Conservation (phyloP, 2,797 vertebrate species). For the Glyptemys insculpta region DNA sequence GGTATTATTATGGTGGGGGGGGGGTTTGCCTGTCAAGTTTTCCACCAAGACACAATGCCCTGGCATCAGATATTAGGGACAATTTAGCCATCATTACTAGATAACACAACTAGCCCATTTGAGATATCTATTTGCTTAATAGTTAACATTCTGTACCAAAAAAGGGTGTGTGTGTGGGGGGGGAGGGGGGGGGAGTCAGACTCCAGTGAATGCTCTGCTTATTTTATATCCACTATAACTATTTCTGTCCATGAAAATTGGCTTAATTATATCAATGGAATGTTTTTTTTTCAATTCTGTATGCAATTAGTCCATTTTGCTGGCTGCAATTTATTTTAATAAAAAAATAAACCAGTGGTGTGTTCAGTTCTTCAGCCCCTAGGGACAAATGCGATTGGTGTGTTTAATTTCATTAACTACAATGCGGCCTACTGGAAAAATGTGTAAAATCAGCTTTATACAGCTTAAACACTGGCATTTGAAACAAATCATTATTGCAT, state of each 20-base stretch:
- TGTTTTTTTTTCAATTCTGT: constrained; percentile 90
- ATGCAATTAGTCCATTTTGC: constrained; percentile 94
- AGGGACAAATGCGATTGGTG: constrained; percentile 90
- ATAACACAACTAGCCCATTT: constrained; percentile 75
- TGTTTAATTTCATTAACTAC: constrained; percentile 98
- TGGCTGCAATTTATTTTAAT: constrained; percentile 96
- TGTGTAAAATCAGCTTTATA: constrained; percentile 90
- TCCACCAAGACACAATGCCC: constrained; percentile 44
- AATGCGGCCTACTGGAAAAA: constrained; percentile 92
- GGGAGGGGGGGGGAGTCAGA: constrained; percentile 56
- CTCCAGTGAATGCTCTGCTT: constrained; percentile 88
- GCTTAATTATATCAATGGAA: constrained; percentile 91
- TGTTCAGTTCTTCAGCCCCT: constrained; percentile 90
- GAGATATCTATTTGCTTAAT: constrained; percentile 88
- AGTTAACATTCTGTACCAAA: constrained; percentile 82
- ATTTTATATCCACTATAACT: constrained; percentile 90
- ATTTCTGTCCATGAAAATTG: constrained; percentile 93
- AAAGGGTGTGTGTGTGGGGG: background rate
- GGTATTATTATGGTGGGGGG: background rate
- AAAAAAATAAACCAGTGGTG: constrained; percentile 93
- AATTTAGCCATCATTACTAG: constrained; percentile 89
- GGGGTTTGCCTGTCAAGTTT: background rate
- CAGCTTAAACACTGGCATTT: constrained; percentile 89
- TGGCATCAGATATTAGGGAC: constrained; percentile 78
- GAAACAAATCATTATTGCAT: constrained; percentile 91